Evolutionary conservation across 2,797 vertebrate genomes (phyloP).

Genomic region (Allobates femoralis): DNA sequence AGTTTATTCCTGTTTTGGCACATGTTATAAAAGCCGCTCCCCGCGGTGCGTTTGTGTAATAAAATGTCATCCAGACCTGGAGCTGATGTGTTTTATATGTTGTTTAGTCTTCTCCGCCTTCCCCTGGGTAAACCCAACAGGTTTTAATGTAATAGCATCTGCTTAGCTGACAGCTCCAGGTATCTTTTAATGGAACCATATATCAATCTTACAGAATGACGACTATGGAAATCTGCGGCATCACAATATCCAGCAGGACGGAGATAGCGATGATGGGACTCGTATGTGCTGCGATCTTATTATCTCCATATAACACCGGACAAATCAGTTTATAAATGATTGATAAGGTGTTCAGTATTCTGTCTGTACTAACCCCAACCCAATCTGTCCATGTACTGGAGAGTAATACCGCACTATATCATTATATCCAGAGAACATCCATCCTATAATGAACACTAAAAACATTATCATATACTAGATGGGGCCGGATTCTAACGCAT

Average conservation of each 20-base stretch:
- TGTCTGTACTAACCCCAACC: background rate
- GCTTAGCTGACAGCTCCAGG: slow-evolving; percentile 31
- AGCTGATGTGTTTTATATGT: slow-evolving; percentile 43
- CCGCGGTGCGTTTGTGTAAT: slow-evolving; percentile 35
- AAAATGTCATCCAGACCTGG: slow-evolving; percentile 30
- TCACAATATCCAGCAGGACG: background rate
- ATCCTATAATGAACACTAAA: no score
- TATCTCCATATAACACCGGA: background rate
- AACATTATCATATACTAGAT: no score
- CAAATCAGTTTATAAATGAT: background rate
- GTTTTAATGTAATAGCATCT: slow-evolving; percentile 48
- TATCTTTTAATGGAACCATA: slow-evolving; percentile 44
- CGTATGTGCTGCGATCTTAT: background rate
- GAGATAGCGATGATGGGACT: background rate
- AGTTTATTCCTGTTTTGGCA: slow-evolving; percentile 11
- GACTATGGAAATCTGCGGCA: slow-evolving; percentile 24
- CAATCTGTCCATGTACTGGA: background rate
- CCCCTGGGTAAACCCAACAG: slow-evolving; percentile 42
- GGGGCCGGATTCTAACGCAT: no score
- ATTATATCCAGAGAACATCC: background rate
- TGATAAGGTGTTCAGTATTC: background rate
- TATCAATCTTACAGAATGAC: slow-evolving; percentile 38
- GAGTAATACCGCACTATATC: background rate
- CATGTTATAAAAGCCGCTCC: slow-evolving; percentile 30
- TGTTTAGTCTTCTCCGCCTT: slow-evolving; percentile 34